Evolutionary conservation across 2,888 invertebrate species (phyloP).

Genomic region (Lepidochitona cinerea): DNA sequence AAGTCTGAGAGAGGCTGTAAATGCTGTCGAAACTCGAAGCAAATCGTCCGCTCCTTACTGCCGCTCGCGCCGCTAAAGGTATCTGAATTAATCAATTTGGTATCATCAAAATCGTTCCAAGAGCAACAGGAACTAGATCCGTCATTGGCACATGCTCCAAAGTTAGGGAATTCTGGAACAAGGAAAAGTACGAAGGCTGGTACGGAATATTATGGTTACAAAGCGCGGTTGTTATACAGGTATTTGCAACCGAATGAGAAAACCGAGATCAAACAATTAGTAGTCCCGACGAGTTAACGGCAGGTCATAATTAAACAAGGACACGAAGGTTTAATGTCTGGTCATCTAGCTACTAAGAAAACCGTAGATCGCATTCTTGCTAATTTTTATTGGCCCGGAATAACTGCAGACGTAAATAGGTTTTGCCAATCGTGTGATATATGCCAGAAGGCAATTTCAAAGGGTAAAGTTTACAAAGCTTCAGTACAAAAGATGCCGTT

Average conservation of each 20-base stretch:
- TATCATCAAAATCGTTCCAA: background rate
- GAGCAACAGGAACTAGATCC: background rate
- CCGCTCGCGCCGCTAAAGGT: background rate
- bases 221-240: background rate
- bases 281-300: constrained; percentile 20
- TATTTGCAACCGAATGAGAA: background rate
- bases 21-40: background rate
- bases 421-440: constrained; percentile 35
- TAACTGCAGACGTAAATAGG: constrained; percentile 20
- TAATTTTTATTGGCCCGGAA: constrained; percentile 34
- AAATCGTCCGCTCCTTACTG: background rate
- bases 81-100: background rate
- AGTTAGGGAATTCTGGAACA: background rate
- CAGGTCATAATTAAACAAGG: constrained; percentile 17
- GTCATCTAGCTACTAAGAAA: constrained; percentile 19
- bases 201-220: background rate
- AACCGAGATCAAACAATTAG: constrained; percentile 13
- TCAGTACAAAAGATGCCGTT: constrained; percentile 27
- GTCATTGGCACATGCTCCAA: background rate
- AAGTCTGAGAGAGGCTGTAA: too few species aligned
- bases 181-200: background rate
- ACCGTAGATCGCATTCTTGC: constrained; percentile 16
- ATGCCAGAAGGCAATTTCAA: constrained; percentile 27
- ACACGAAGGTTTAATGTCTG: constrained; percentile 26
- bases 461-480: constrained; percentile 25